A percentile compares a stretch with the other conserved stretches of the same genome.
Evolutionary conservation across 2,113 vertebrate species (phyloP).

Genomic region (Embiotoca jacksoni): DNA sequence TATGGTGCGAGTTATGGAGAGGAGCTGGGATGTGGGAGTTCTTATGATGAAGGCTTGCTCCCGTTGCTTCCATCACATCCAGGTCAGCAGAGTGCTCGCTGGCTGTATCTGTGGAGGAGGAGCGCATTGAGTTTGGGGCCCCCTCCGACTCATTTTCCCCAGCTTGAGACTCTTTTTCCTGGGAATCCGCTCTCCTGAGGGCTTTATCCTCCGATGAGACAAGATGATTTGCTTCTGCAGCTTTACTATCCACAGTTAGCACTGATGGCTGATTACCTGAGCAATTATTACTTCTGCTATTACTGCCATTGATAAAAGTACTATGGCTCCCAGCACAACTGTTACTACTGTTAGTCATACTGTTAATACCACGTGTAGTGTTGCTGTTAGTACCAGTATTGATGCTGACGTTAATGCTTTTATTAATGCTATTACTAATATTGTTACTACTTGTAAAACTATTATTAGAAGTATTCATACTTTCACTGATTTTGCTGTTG

Average conservation of each 20-base stretch:
- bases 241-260: constrained; percentile 63
- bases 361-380: constrained; percentile 45
- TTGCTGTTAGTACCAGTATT: constrained; percentile 57
- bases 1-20: constrained; percentile 47
- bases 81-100: constrained; percentile 90
- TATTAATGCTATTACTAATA: constrained; percentile 65
- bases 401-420: constrained; percentile 42
- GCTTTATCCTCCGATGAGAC: constrained; percentile 55
- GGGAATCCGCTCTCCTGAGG: constrained; percentile 58
- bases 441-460: constrained; percentile 64
- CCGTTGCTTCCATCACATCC: constrained; percentile 80
- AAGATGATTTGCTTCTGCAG: constrained; percentile 60
- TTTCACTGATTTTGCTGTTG: constrained; percentile 61
- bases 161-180: constrained; percentile 63
- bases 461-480: constrained; percentile 49
- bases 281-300: constrained; percentile 72
- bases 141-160: constrained; percentile 74
- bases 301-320: constrained; percentile 69
- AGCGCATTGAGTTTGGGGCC: constrained; percentile 83
- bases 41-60: constrained; percentile 59
- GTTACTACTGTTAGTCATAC: constrained; percentile 53
- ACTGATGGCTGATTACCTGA: constrained; percentile 77
- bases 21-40: constrained; percentile 44
- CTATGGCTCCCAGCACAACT: constrained; percentile 62
- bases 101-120: constrained; percentile 91